phyloP scores from a whole-genome alignment of 2,797 vertebrate genomes.

The Tadarida brasiliensis region DNA sequence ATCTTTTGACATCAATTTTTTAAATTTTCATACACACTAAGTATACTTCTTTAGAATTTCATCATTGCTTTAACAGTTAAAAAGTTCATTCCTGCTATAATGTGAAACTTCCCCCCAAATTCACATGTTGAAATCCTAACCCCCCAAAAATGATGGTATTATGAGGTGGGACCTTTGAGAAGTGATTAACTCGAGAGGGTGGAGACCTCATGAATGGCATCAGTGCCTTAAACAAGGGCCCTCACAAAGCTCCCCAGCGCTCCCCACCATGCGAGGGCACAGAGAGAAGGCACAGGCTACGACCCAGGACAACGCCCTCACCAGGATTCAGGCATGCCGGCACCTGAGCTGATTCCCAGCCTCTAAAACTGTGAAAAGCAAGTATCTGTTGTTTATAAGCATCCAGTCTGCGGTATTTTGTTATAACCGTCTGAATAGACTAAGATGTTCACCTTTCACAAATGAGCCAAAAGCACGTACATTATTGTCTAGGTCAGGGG shows the following conservation, averaged over 20 bases:
- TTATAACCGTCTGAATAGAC: not conserved
- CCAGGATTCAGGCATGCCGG: no score
- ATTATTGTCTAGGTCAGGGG: not conserved
- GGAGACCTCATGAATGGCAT: not conserved
- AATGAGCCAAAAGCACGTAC: not conserved
- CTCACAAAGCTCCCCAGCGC: no score
- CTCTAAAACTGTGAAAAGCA: not conserved
- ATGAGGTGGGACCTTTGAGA: not conserved
- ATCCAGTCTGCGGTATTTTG: not conserved
- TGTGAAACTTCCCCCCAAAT: not conserved
- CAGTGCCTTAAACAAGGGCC: not conserved
- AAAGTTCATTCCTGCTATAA: not conserved
- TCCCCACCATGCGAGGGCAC: rapidly evolving
- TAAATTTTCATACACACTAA: not conserved
- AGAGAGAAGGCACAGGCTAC: not conserved
- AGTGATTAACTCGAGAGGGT: not conserved
- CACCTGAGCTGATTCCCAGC: not conserved
- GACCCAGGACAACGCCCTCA: not conserved
- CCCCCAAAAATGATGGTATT: not conserved
- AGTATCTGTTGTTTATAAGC: not conserved
- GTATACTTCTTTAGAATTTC: not conserved
- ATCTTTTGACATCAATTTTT: not conserved
- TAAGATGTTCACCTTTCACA: not conserved
- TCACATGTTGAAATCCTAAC: not conserved
- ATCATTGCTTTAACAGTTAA: not conserved